These are phyloP conservation scores for Holacanthus passer DNA, from an alignment of 2,113 vertebrate species.

Conservation along the genomic window DNA sequence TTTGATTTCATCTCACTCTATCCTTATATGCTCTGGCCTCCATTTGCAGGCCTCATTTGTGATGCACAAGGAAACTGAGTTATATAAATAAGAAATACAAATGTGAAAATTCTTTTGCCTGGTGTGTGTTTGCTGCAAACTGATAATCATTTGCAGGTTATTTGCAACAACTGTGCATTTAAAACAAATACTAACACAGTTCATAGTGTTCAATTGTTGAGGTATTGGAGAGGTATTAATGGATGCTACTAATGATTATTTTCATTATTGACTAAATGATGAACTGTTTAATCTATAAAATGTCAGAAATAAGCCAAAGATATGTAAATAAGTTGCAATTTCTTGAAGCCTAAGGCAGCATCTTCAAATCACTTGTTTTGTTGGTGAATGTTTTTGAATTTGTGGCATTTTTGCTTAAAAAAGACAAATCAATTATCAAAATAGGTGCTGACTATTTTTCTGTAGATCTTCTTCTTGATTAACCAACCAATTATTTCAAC, in stretches of 20 bases:
- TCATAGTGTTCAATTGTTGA: not conserved
- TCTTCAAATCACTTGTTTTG: not conserved
- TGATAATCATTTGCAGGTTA: not conserved
- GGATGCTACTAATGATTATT: not conserved
- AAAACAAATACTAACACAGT: not conserved
- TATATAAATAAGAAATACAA: not conserved
- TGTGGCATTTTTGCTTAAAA: not conserved
- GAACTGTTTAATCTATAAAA: not conserved
- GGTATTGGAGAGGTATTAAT: not conserved
- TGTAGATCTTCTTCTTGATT: not conserved
- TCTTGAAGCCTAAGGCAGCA: not conserved
- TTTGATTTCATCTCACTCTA: conserved; percentile 46
- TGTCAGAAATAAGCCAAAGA: not conserved
- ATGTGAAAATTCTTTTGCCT: not conserved
- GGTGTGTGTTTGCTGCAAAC: not conserved
- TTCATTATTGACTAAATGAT: not conserved
- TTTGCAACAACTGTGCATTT: not conserved
- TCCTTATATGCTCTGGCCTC: conserved; percentile 5
- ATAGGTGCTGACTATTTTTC: not conserved
- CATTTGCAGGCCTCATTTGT: not conserved
- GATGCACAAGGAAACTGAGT: not conserved
- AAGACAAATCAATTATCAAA: not conserved
- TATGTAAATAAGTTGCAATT: not conserved
- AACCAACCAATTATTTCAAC: not conserved
- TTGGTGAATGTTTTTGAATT: not conserved